Evolutionary conservation across 2,113 vertebrate genomes (phyloP).

Genomic region (Thalassarche chlororhynchos): DNA sequence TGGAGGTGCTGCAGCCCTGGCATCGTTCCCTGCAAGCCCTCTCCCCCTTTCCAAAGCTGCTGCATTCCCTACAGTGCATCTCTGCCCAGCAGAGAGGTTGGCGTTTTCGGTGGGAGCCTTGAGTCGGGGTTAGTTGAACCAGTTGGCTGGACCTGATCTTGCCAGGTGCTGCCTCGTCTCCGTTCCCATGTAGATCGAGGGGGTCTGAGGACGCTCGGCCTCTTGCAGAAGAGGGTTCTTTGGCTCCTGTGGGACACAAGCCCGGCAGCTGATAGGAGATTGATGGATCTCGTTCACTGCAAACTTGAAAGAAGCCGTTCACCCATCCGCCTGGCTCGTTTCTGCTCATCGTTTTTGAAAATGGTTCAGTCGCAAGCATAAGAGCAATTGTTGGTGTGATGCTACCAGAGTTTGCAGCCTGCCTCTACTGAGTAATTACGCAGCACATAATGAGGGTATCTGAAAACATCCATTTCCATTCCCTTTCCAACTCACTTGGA

Average conservation of each 20-base stretch:
- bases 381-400: neutral
- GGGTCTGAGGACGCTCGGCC: rapidly evolving
- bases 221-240: neutral
- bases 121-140: neutral
- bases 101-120: rapidly evolving
- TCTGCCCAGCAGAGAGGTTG: neutral
- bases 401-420: neutral
- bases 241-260: neutral
- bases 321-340: neutral
- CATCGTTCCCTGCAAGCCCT: neutral
- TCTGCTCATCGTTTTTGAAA: neutral
- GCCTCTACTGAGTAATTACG: neutral
- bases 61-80: neutral
- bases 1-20: neutral
- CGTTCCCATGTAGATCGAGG: rapidly evolving
- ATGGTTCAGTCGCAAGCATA: neutral
- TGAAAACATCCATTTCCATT: neutral
- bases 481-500: neutral
- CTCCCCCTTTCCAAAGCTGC: neutral
- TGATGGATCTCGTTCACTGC: neutral
- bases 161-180: neutral
- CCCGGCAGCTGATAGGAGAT: neutral
- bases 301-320: neutral
- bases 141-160: neutral
- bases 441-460: neutral